Conservation (phyloP, 2,113 vertebrate species). For the Aegypius monachus region DNA sequence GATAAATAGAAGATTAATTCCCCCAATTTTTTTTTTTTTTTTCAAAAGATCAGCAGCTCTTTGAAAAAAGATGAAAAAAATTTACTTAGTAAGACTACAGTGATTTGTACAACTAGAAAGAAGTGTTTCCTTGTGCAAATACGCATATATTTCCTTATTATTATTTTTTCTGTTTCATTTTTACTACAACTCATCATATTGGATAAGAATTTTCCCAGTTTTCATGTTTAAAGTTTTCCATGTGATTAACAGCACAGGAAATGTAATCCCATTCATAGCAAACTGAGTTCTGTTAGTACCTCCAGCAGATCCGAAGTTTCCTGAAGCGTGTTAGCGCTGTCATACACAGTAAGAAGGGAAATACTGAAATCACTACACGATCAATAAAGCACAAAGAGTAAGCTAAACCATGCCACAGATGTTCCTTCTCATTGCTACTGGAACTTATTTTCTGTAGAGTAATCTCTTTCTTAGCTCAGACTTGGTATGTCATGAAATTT, state of each 20-base stretch:
- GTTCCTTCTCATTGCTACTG: neutral
- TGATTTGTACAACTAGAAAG: neutral
- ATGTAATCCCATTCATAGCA: neutral
- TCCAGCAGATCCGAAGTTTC: neutral
- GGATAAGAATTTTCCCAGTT: neutral
- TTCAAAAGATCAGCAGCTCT: neutral
- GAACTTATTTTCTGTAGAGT: neutral
- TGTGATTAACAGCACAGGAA: neutral
- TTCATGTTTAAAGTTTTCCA: neutral
- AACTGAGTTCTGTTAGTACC: neutral
- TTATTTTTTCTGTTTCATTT: neutral
- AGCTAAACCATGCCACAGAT: neutral
- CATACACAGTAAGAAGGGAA: neutral
- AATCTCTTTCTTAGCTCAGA: neutral
- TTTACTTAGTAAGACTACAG: neutral
- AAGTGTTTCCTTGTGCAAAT: neutral
- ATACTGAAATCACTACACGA: neutral
- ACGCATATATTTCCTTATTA: neutral
- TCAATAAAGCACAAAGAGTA: neutral
- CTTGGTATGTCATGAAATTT: neutral
- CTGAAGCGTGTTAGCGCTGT: neutral
- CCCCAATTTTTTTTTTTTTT: neutral
- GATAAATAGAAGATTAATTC: conserved; percentile 38
- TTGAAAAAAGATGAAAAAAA: neutral
- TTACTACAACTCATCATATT: neutral